Base-by-base conservation (phyloP, 2,113 vertebrate genomes). In the Tapirus terrestris region DNA sequence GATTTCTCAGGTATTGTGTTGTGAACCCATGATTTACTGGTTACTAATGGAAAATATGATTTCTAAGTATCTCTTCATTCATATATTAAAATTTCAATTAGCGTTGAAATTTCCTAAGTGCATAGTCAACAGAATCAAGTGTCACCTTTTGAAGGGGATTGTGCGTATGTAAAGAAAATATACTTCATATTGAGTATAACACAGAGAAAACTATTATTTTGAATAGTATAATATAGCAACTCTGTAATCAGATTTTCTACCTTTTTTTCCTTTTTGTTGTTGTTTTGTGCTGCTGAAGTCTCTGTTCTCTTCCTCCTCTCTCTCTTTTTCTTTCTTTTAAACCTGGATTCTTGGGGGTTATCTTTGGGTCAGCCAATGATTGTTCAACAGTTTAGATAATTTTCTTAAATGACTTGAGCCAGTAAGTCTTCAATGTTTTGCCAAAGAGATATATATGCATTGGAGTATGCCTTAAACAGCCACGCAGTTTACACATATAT, bases 51-150 rank as follows among this genome's bases (percentile, higher is more conserved):
- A 82, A 73, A 89, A 76, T 17, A 48, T 23, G 25, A n/a, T 2
- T 79, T 81, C 5, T 11, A 56, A 10, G 0, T 39, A 27, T 70
- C 1, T 6, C 5, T 84, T 93, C 25, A 61, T 51, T 94, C 29
- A 77, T 91, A 77, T 48, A 58, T 11, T 85, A 82, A 80, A 88
- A 82, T 73, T 84, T 96, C 5, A 68, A 36, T 36, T 92, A 94
- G 3, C 36, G 5, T 11, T n/a, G 33, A 84, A 75, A 17, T 76
- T 31, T 83, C 2, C 10, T 58, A 89, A 81, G 3, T 1, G 51
- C 3, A 43, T 5, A 61, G 1, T 48, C 13, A 91, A 70, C 18
- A 87, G 4, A 91, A 72, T 73, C 29, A 60, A 48, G 68, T 65
- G 0, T 3, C 3, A 73, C 29, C 1, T 43, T 88, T 92, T 90